Evolutionary conservation across 2,113 vertebrate species (phyloP).

Genomic region (Neopipo cinnamomea): DNA sequence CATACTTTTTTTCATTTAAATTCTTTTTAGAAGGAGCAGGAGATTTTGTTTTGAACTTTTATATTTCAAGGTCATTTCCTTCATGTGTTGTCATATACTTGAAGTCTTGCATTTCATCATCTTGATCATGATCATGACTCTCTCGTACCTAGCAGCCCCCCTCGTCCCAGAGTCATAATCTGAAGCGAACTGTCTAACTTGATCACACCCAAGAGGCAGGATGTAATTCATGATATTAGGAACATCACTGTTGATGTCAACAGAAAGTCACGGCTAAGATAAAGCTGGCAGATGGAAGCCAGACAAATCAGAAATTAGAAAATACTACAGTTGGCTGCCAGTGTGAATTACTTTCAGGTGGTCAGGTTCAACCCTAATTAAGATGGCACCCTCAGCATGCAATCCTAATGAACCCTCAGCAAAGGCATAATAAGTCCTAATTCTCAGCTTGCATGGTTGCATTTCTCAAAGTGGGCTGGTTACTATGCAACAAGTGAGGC

Average conservation of each 20-base stretch:
- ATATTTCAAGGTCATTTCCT: background rate
- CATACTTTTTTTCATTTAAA: background rate
- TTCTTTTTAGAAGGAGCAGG: background rate
- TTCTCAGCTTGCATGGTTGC: slow-evolving; percentile 31
- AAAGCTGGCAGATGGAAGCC: slow-evolving; percentile 55
- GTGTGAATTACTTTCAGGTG: slow-evolving; percentile 70
- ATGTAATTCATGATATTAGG: background rate
- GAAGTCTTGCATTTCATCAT: background rate
- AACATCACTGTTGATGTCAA: slow-evolving; percentile 12
- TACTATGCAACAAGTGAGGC: slow-evolving; percentile 43
- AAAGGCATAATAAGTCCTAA: slow-evolving; percentile 40
- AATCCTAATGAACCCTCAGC: slow-evolving; percentile 48
- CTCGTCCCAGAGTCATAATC: background rate
- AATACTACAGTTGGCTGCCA: slow-evolving; percentile 58
- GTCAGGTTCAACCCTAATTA: slow-evolving; percentile 67
- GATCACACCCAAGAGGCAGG: slow-evolving; percentile 6
- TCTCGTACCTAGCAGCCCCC: background rate
- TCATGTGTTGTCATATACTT: background rate
- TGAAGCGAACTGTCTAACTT: background rate
- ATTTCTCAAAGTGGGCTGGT: slow-evolving; percentile 11
- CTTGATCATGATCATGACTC: background rate
- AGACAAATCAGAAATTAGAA: slow-evolving; percentile 55
- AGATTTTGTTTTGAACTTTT: background rate
- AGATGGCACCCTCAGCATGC: slow-evolving; percentile 35
- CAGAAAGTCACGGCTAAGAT: slow-evolving; percentile 23